Evolutionary conservation across 2,113 vertebrate species (phyloP), one percentile per base, ranked within the genome.

Genomic region (Lota lota): DNA sequence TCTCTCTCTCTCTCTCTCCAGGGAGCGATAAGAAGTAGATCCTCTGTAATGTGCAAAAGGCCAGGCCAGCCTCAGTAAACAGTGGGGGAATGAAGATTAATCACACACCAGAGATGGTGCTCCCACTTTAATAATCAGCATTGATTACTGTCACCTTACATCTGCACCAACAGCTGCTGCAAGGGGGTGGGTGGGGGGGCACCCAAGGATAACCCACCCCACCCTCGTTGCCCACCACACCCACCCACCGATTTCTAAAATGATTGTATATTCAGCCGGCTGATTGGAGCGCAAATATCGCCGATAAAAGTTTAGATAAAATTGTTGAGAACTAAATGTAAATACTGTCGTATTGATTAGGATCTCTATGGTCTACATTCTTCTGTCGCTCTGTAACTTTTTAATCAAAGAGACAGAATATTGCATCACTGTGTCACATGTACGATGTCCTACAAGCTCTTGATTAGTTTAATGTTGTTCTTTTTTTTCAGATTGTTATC

Each of bases 101-200:
- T 90, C 86, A 87, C 88, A 88, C 83, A 80, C 85, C 69, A 51
- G 86, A 89, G 89, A 89, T 89, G 84, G 83, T 83, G 83, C 86
- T 88, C 85, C 89, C 86, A 86, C 86, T 90, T 89, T 90, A 87
- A 89, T 90, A 90, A 90, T 90, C 89, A 86, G 85, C 89, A 90
- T 90, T 90, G 89, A 90, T 90, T 90, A 88, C 86, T 90, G 87
- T 89, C 89, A 88, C 86, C 86, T 88, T 89, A 83, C 86, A 89
- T 89, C 87, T 90, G 89, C 79, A 80, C 74, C 83, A 85, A 86
- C 89, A 90, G 85, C 84, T 90, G 89, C 81, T 82, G 85, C 0
- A 22, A 75, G 64, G 76, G 66, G 73, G 74, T 10, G 53, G 53
- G 53, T n/a, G 16, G 53, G 18, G 18, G 18, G 53, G 53, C 59